A percentile compares a stretch with the other conserved stretches of the same genome.
phyloP scores from a whole-genome alignment of 1,140 invertebrate genomes.

The Drosophila aff. region DNA sequence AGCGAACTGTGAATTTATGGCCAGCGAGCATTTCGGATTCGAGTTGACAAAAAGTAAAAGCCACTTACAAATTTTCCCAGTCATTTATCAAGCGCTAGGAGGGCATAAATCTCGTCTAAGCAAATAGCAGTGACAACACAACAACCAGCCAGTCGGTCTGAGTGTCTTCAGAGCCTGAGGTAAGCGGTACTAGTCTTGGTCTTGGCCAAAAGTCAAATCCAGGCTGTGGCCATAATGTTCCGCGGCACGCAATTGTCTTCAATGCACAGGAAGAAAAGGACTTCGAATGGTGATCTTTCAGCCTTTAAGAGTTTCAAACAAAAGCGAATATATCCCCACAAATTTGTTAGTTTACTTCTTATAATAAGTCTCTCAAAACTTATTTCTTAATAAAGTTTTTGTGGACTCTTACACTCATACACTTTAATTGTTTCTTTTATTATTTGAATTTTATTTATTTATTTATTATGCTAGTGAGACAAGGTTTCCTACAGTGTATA shows the following conservation, averaged over 20 bases:
- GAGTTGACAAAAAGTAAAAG: slow-evolving; percentile 52
- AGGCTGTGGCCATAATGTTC: slow-evolving; percentile 46
- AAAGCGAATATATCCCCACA: not conserved
- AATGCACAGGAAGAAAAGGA: slow-evolving; percentile 14
- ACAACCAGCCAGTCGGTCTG: slow-evolving; percentile 21
- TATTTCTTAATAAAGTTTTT: too few relatives aligned
- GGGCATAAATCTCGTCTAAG: slow-evolving; percentile 71
- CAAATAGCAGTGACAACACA: slow-evolving; percentile 71
- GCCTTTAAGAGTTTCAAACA: not conserved
- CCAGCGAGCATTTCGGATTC: slow-evolving; percentile 29
- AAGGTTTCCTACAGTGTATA: not conserved
- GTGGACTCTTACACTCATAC: too few relatives aligned
- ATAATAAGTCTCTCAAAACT: too few relatives aligned
- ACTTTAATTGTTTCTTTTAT: too few relatives aligned
- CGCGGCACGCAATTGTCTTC: slow-evolving; percentile 64
- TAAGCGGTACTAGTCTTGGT: slow-evolving; percentile 34
- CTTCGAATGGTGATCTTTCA: not conserved
- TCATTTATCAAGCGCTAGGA: slow-evolving; percentile 71
- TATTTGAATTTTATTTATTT: not conserved
- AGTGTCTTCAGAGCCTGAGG: slow-evolving; percentile 4
- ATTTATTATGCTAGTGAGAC: not conserved
- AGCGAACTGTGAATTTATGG: slow-evolving; percentile 76
- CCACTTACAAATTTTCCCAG: slow-evolving; percentile 63
- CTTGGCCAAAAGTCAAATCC: slow-evolving; percentile 45
- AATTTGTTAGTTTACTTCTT: too few relatives aligned